A percentile compares a stretch with the other conserved stretches of the same genome.
Evolutionary conservation across 2,113 vertebrate genomes (phyloP).

Genomic region (Himantopus leucocephalus): DNA sequence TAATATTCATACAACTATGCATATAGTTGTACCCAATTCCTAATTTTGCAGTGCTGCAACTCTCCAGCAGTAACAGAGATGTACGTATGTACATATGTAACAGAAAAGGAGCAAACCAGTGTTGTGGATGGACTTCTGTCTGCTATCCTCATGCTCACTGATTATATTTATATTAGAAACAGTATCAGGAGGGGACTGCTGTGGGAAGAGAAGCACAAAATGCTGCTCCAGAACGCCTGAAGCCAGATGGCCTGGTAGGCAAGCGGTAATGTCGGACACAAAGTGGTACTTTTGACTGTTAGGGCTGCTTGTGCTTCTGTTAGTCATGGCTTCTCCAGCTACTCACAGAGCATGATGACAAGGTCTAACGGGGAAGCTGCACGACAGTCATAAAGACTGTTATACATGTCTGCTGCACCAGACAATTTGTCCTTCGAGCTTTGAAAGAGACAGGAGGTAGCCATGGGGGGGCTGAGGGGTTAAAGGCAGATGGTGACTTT

Average conservation of each 20-base stretch:
- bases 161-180: not conserved
- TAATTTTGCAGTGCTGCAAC: not conserved
- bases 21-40: not conserved
- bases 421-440: not conserved
- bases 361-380: not conserved
- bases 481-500: conserved; percentile 47
- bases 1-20: not conserved
- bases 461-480: not conserved
- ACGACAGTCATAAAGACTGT: not conserved
- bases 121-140: not conserved
- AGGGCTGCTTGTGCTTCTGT: conserved; percentile 10
- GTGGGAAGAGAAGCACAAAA: conserved; percentile 1
- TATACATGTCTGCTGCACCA: not conserved
- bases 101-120: not conserved
- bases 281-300: not conserved
- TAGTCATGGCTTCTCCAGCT: not conserved
- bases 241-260: not conserved
- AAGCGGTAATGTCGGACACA: not conserved
- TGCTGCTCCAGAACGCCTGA: not conserved
- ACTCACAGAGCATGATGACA: not conserved
- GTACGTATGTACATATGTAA: not conserved
- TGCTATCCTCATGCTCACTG: not conserved
- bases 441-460: not conserved
- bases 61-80: not conserved
- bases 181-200: not conserved